Percentiles rank a stretch among this genome's conserved stretches.
Evolutionary conservation across 2,888 invertebrate genomes (phyloP).

Genomic region (Phasia obesa): DNA sequence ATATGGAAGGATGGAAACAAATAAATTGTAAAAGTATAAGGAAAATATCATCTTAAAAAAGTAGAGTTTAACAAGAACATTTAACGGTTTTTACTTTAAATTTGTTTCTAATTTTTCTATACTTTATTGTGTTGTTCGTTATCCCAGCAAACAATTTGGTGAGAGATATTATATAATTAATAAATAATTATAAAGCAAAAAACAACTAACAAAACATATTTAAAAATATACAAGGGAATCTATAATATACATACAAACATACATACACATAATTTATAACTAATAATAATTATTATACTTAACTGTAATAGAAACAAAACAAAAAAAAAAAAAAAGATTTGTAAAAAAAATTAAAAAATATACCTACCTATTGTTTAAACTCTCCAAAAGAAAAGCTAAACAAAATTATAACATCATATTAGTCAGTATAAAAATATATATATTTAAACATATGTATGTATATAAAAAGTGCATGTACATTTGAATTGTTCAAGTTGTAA

Average conservation of each 20-base stretch:
- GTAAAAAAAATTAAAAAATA: constrained; percentile 31
- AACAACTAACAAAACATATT: constrained; percentile 48
- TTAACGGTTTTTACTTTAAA: constrained; percentile 22
- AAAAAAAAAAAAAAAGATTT: constrained; percentile 31
- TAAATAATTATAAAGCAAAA: background rate
- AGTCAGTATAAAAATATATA: constrained; percentile 28
- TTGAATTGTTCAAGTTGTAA: constrained; percentile 12
- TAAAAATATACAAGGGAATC: constrained; percentile 63
- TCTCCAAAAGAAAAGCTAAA: constrained; percentile 1
- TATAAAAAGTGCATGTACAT: background rate
- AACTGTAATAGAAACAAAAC: background rate
- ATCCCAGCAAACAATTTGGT: constrained; percentile 66
- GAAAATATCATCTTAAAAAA: constrained; percentile 5
- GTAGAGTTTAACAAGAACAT: constrained; percentile 3
- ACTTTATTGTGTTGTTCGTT: constrained; percentile 15
- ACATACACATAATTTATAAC: constrained; percentile 44
- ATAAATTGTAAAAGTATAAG: constrained; percentile 8
- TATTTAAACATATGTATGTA: background rate
- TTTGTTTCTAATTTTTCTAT: constrained; percentile 15
- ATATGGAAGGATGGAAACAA: constrained; percentile 9
- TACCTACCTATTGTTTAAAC: constrained; percentile 8
- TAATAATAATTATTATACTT: constrained; percentile 7
- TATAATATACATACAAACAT: constrained; percentile 44
- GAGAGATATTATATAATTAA: constrained; percentile 21
- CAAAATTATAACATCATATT: constrained; percentile 29